phyloP scores from a whole-genome alignment of 2,888 invertebrate genomes.

The Abrostola triplasia region DNA sequence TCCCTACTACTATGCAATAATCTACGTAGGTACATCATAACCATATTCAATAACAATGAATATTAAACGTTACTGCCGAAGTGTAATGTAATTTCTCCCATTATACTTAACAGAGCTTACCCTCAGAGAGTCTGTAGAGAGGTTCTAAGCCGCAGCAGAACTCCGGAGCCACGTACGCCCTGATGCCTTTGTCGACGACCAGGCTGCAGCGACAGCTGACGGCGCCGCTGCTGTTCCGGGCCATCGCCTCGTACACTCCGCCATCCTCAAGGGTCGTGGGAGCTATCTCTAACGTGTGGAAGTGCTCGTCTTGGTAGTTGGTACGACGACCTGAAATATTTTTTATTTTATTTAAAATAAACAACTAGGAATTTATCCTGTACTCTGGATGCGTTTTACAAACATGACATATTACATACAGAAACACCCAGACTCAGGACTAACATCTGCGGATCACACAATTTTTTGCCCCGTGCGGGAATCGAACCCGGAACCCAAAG shows the following conservation, averaged over 20 bases:
- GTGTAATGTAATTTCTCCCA: neutral
- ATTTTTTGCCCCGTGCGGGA: no score
- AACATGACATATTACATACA: no score
- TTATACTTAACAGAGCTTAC: constrained; percentile 68
- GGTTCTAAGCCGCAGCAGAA: constrained; percentile 92
- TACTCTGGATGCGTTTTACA: no score
- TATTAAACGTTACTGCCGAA: no score
- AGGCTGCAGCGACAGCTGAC: constrained; percentile 93
- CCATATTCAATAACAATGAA: no score
- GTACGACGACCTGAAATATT: constrained; percentile 87
- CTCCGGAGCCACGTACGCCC: constrained; percentile 94
- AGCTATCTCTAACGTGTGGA: constrained; percentile 95
- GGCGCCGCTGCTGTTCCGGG: constrained; percentile 94
- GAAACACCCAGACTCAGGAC: no score
- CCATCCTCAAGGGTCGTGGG: constrained; percentile 93
- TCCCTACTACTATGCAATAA: no score
- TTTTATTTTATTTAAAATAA: no score
- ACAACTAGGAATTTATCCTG: no score
- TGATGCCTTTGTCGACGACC: constrained; percentile 94
- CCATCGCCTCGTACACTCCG: constrained; percentile 93
- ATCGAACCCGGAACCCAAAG: no score
- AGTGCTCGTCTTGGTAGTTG: constrained; percentile 92
- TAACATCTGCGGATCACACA: no score
- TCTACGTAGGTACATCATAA: no score
- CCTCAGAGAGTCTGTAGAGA: constrained; percentile 89